Evolutionary conservation across 2,113 vertebrate species (phyloP), one percentile per base, ranked within the genome.

Genomic region (Thomomys bottae): DNA sequence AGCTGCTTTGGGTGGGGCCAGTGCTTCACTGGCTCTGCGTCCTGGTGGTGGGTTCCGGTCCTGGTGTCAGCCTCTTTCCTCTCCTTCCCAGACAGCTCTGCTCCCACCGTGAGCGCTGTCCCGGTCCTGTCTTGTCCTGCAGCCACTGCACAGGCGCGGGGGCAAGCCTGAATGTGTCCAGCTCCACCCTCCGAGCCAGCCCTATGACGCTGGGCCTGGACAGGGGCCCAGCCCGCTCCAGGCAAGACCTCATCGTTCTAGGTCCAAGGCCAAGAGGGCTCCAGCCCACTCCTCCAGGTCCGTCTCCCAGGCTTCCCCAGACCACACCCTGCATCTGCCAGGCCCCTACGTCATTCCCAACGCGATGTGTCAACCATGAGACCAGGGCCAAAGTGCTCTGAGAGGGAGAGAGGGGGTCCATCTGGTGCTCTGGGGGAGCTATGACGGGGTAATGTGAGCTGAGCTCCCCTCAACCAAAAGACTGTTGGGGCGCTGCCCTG

Each of bases 21-120:
- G 49, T 78, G 64, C 70, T 91, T 80, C 40, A 4, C 71, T 36
- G 8, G 64, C 79, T 68, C 88, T 90, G 86, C 92, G 59, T 26
- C 8, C 8, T 61, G 59, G 87, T 83, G 91, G 49, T 89, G 80
- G 94, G 77, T 84, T 91, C 84, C 94, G 40, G 21, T 64, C 68
- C 78, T 94, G 86, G 71, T 61, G 81, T 79, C 92, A 83, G 68
- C 11, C 23, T 91, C 67, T 42, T 86, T 83, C 76, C 38, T 70
- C 10, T 18, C 24, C 21, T 57, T 36, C 36, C 0, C 10, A 67
- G 78, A 12, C 73, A 68, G 57, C 0, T 0, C 70, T 26, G 0
- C 30, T 76, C 30, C 67, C 71, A 30, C 14, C 14, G 38, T 12
- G 88, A 78, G 36, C 81, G 80, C 20, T 1, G 57, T 49, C 87